Evolutionary conservation across 1,140 invertebrate species (phyloP).

Genomic region (Papilio helenus): DNA sequence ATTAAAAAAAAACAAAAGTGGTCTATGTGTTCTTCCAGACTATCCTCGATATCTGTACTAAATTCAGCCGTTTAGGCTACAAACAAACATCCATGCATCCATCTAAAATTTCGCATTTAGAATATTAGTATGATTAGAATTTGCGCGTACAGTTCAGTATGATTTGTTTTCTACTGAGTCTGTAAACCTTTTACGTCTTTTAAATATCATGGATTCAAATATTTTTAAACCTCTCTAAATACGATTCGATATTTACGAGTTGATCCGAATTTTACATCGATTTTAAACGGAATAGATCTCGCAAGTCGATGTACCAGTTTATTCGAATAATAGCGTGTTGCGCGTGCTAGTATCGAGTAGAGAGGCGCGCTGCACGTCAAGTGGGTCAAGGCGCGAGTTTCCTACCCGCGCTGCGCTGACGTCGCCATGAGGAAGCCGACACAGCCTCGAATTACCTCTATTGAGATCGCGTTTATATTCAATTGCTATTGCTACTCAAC

Average conservation of each 20-base stretch:
- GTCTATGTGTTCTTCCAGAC: too few relatives aligned
- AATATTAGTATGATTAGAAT: too few relatives aligned
- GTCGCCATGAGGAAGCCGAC: conserved; percentile 66
- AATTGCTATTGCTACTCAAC: conserved; percentile 22
- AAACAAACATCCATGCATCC: too few relatives aligned
- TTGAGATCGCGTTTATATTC: conserved; percentile 46
- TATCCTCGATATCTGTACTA: too few relatives aligned
- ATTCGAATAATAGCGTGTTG: conserved; percentile 13
- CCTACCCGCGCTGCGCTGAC: conserved; percentile 56
- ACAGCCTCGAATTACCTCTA: conserved; percentile 57
- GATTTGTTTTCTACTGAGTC: too few relatives aligned
- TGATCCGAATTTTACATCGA: not conserved
- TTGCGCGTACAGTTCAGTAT: too few relatives aligned
- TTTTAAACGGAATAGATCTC: not conserved
- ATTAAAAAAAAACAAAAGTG: too few relatives aligned
- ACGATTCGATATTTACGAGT: not conserved
- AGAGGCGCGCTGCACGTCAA: conserved; percentile 51
- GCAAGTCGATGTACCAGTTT: not conserved
- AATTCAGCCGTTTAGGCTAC: too few relatives aligned
- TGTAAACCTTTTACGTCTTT: too few relatives aligned
- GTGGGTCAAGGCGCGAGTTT: conserved; percentile 78
- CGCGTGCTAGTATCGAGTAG: conserved; percentile 38
- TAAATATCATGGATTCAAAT: too few relatives aligned
- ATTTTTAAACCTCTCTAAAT: too few relatives aligned
- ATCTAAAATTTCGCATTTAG: too few relatives aligned